Percentiles rank a stretch among this genome's conserved stretches.
Conservation (phyloP, 2,888 invertebrate genomes). For the Orchestes rusci region DNA sequence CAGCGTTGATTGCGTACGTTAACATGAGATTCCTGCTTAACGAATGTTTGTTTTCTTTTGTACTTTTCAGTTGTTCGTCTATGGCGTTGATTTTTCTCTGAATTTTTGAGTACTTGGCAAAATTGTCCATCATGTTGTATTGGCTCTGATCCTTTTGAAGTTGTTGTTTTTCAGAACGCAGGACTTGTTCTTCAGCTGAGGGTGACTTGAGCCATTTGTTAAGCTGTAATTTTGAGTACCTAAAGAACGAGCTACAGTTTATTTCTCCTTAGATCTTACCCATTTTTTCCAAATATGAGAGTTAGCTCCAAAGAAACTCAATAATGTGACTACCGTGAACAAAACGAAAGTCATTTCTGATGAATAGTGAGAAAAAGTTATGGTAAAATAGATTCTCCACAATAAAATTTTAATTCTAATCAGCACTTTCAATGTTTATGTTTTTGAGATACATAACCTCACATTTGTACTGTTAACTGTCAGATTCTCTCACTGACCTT, state of each 20-base stretch:
- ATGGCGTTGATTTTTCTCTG: conserved; percentile 52
- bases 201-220: neutral
- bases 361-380: no score
- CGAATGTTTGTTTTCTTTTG: conserved; percentile 28
- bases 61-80: conserved; percentile 46
- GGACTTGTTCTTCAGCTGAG: conserved; percentile 37
- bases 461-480: no score
- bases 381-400: no score
- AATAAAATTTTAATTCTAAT: no score
- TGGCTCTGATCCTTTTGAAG: conserved; percentile 47
- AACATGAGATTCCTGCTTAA: conserved; percentile 29
- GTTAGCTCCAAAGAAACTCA: neutral
- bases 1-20: conserved; percentile 41
- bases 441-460: no score
- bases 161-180: conserved; percentile 43
- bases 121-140: conserved; percentile 53
- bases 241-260: neutral
- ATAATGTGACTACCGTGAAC: neutral
- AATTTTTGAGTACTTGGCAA: conserved; percentile 53
- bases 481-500: no score
- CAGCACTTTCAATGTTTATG: no score
- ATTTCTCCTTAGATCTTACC: neutral
- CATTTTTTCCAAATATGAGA: neutral
- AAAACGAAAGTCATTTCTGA: neutral
- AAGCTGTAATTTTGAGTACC: neutral